Base-by-base conservation (phyloP, 2,797 vertebrate genomes). In the Catamblyrhynchus diadema region DNA sequence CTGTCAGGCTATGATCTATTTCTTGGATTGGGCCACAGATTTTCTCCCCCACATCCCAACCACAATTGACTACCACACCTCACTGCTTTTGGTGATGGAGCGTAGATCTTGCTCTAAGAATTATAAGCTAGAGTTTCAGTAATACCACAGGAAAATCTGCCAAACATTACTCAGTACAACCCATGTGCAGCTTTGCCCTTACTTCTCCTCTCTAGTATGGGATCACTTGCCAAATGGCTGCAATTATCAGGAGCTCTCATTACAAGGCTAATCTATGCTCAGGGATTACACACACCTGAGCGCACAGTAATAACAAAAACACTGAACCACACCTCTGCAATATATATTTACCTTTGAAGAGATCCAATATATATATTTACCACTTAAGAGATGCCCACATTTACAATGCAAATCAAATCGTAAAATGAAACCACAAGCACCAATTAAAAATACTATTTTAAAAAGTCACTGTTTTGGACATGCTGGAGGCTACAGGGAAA, bases 31-130 rank as follows among this genome's bases (percentile, higher is more conserved):
- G 56, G 51, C 56, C 62, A 66, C 10, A 1, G 48, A 66, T 86
- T 79, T 85, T 81, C 72, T 86, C 79, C 83, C 77, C 75, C 87
- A 81, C 75, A 75, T 88, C 66, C 62, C 90, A 86, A 45, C 75
- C 73, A 53, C 59, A 88, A 70, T 10, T 83, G 82, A 42, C 86
- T 77, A 84, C 70, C 60, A 86, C 80, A 81, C 66, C 83, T 84
- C 73, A 32, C 59, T 83, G 87, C 62, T 77, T 87, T 56, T 78
- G 79, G 77, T 56, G 53, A 78, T 12, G 48, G 51, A 81, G 62
- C 10, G 5, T 61, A 78, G 84, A 66, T 51, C 41, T 87, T 44
- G 13, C 72, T 74, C 51, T 39, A 75, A 70, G 61, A 93, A 90
- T 61, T 56, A 44, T 28, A 90, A 86, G 30, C 32, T 61, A 9